Conservation (phyloP, 2,797 vertebrate genomes). For the Hemibagrus guttatus region DNA sequence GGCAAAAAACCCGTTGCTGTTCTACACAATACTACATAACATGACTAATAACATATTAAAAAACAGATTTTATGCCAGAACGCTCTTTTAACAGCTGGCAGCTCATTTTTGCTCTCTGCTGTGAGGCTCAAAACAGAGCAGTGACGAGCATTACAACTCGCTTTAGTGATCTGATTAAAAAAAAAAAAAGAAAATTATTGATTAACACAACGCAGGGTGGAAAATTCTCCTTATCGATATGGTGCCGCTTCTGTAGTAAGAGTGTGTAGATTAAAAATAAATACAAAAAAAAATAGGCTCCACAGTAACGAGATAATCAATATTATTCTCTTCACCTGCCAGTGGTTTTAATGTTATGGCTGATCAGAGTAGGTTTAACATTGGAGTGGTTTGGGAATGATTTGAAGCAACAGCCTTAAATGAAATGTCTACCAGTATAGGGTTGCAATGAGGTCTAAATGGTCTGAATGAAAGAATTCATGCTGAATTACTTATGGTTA, state of each 20-base stretch:
- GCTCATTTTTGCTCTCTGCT: neutral
- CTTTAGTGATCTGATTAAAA: neutral
- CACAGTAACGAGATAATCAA: too few species aligned
- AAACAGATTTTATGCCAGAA: neutral
- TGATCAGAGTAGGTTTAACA: neutral
- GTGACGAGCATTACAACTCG: neutral
- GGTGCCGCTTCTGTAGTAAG: neutral
- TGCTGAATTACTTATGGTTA: neutral
- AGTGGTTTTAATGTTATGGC: too few species aligned
- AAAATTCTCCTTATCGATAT: neutral
- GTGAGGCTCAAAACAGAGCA: neutral
- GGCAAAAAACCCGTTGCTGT: neutral
- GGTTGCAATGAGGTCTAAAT: too few species aligned
- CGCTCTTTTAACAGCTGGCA: neutral
- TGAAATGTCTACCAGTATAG: neutral
- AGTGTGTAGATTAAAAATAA: neutral
- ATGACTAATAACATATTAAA: constrained; percentile 3
- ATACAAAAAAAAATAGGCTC: neutral
- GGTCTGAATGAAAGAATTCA: too few species aligned
- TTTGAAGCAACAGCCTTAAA: neutral
- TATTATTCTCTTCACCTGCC: too few species aligned
- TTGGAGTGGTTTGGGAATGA: neutral
- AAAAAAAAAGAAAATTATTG: neutral
- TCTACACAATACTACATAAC: neutral
- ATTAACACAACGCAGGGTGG: too few species aligned